Base-by-base conservation (phyloP, 2,113 vertebrate species). In the Peucedramus taeniatus region DNA sequence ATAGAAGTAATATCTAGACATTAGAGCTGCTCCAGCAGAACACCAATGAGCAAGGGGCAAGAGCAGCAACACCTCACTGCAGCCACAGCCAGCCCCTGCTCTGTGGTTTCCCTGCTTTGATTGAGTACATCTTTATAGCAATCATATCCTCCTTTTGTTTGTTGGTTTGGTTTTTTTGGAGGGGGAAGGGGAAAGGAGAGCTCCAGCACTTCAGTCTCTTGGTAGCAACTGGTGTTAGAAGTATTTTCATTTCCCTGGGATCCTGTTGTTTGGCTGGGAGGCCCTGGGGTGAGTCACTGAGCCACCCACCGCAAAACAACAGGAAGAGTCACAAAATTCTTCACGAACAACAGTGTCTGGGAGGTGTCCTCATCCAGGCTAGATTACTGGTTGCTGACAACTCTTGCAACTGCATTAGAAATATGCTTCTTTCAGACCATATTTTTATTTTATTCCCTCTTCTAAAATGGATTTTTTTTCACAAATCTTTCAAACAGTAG, bases 291-390 rank as follows among this genome's bases (percentile, higher is more conserved):
- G 91, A 96, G 72, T 94, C 95, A 92, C 64, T 40, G 60, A 86
- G 65, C 27, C 28, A 66, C 18, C 18, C 35, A 63, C 37, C 0
- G 0, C 30, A 77, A 54, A 93, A 93, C 84, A 97, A 97, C 89
- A 96, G 94, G 89, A 97, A 97, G 66, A 94, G 54, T 37, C 72
- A 83, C 74, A 95, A 70, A 96, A 88, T 94, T 63, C 64, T 94
- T 95, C 70, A 83, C 47, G 71, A 80, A 85, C 66, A 91, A 54
- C 87, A 79, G 18, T 75, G 81, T 71, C 87, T 78, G 69, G 78
- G 76, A 88, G 68, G 72, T 56, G 70, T 81, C 92, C 88, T 82
- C 69, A 91, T 82, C 63, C 71, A 84, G 76, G 19, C 54, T 35
- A 57, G 53, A 72, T 37, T 93, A 60, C 72, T 69, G 71, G 61